Conservation (phyloP, 2,888 invertebrate species). For the Liodrosophila aerea region DNA sequence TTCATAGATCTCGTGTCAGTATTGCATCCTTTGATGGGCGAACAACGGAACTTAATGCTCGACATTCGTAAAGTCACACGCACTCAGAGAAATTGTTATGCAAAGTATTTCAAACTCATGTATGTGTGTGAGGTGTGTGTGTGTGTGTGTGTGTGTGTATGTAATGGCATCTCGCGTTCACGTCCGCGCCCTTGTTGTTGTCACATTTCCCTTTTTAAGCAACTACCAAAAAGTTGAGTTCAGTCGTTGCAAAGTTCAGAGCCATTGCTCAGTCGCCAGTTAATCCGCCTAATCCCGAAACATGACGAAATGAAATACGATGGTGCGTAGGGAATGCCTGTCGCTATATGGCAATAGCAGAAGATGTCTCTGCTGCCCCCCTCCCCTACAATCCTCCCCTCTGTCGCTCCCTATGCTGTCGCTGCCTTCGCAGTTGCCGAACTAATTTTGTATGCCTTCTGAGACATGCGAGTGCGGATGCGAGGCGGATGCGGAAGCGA, state of each 20-base stretch:
- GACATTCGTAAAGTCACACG: constrained; percentile 78
- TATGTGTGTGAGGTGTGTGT: too few species aligned
- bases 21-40: constrained; percentile 72
- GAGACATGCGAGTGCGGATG: constrained; percentile 42
- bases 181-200: constrained; percentile 70
- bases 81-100: constrained; percentile 68
- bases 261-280: constrained; percentile 75
- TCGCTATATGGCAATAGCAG: constrained; percentile 14
- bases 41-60: constrained; percentile 70
- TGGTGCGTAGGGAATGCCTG: constrained; percentile 66
- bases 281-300: constrained; percentile 80
- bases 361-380: constrained; percentile 28
- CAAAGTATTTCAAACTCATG: constrained; percentile 41
- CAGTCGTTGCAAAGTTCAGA: constrained; percentile 67
- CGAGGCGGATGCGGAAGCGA: constrained; percentile 15
- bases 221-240: constrained; percentile 75
- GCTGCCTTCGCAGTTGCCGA: constrained; percentile 21
- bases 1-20: neutral
- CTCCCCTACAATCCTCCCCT: neutral
- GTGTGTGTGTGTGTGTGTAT: too few species aligned
- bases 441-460: constrained; percentile 74
- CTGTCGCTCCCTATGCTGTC: constrained; percentile 5
- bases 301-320: constrained; percentile 82
- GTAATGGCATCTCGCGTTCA: constrained; percentile 27
- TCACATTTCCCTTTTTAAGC: constrained; percentile 70